Conservation (phyloP, 2,888 invertebrate genomes). For the Plusia festucae region DNA sequence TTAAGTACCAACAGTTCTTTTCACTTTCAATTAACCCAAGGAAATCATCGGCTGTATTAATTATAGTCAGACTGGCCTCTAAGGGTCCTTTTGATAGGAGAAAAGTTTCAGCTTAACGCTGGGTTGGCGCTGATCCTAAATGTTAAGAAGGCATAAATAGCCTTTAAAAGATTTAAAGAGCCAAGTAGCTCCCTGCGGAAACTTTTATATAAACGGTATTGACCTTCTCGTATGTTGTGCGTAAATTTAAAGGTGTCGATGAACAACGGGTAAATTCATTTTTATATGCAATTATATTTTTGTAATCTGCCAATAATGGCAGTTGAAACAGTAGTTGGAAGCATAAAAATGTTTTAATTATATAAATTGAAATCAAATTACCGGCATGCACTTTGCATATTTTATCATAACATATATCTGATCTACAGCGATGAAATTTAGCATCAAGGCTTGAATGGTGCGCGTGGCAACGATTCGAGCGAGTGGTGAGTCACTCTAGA, state of each 20-base stretch:
- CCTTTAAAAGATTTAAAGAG: background rate
- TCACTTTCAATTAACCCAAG: too few species aligned
- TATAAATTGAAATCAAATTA: background rate
- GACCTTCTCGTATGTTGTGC: too few species aligned
- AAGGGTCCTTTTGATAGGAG: too few species aligned
- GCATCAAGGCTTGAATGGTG: conserved; percentile 51
- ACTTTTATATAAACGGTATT: background rate
- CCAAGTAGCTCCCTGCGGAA: background rate
- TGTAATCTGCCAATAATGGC: background rate
- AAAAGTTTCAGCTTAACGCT: background rate
- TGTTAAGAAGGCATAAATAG: background rate
- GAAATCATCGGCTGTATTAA: too few species aligned
- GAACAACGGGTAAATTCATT: too few species aligned
- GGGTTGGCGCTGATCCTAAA: background rate
- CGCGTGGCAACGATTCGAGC: conserved; percentile 61
- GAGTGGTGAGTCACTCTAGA: conserved; percentile 72
- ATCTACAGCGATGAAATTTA: conserved; percentile 41
- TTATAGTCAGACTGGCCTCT: too few species aligned
- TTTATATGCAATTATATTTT: too few species aligned
- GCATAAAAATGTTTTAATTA: background rate
- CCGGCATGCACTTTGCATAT: conserved; percentile 8
- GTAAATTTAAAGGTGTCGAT: too few species aligned
- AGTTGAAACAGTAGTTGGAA: background rate
- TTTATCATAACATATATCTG: conserved; percentile 34
- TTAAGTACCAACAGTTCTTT: too few species aligned